phyloP scores from a whole-genome alignment of 2,888 invertebrate species.

The Nineta flava region DNA sequence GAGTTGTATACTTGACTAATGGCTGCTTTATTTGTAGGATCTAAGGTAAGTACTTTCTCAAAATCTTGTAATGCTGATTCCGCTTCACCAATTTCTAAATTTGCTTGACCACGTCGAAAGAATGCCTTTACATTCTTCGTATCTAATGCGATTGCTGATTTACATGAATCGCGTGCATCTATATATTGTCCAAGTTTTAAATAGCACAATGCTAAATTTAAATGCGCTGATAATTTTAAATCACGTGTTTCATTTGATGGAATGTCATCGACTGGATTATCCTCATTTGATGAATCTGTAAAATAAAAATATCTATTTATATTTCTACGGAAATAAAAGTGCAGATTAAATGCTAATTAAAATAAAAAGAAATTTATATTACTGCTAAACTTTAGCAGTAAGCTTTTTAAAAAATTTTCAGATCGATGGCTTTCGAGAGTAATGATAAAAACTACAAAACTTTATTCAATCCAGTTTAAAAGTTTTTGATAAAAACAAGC shows the following conservation, averaged over 20 bases:
- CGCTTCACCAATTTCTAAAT: constrained; percentile 57
- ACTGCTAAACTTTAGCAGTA: no score
- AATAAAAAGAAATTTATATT: constrained; percentile 3
- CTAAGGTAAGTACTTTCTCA: constrained; percentile 52
- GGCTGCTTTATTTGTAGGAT: constrained; percentile 83
- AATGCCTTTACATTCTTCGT: constrained; percentile 72
- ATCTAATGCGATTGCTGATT: constrained; percentile 60
- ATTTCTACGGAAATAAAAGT: no score
- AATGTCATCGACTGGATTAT: constrained; percentile 11
- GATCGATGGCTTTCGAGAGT: no score
- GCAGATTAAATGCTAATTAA: no score
- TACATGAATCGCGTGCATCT: constrained; percentile 58
- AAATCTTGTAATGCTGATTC: constrained; percentile 66
- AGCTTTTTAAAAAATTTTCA: no score
- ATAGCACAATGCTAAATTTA: constrained; percentile 72
- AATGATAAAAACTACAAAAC: no score
- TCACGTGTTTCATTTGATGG: constrained; percentile 31
- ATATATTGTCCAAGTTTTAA: constrained; percentile 55
- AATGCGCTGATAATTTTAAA: constrained; percentile 49
- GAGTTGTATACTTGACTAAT: constrained; percentile 57
- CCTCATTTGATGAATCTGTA: constrained; percentile 25
- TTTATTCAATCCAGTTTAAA: no score
- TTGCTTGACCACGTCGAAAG: constrained; percentile 75
- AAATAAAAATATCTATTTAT: not conserved
- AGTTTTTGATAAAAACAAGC: no score